phyloP scores from a whole-genome alignment of 2,888 invertebrate species.

The Eupithecia abbreviata region DNA sequence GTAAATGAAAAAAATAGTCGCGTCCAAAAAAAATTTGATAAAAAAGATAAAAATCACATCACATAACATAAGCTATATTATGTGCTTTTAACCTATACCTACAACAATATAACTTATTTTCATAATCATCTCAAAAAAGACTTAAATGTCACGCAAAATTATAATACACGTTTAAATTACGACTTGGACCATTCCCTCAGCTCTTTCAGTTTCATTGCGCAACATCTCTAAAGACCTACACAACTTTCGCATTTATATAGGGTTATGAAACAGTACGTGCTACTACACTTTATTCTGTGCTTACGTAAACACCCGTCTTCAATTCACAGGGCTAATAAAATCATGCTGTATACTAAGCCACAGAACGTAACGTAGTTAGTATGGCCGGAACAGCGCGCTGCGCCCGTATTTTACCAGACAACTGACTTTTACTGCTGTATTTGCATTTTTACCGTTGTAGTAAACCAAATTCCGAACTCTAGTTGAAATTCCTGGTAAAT shows the following conservation, averaged over 20 bases:
- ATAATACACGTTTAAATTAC: not conserved
- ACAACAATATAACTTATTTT: not conserved
- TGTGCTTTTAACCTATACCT: not conserved
- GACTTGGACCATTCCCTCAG: not conserved
- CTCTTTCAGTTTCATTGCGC: constrained; percentile 2
- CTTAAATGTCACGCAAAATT: not conserved
- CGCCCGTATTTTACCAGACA: constrained; percentile 66
- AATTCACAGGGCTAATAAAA: constrained; percentile 74
- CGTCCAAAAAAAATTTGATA: no score
- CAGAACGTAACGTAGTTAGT: constrained; percentile 22
- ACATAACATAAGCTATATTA: no score
- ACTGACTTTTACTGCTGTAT: constrained; percentile 77
- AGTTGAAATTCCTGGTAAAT: constrained; percentile 48
- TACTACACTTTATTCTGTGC: constrained; percentile 32
- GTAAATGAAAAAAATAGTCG: no score
- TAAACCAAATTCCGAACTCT: constrained; percentile 71
- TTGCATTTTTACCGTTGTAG: constrained; percentile 71
- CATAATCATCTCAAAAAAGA: not conserved
- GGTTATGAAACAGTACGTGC: constrained; percentile 57
- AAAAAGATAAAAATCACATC: no score
- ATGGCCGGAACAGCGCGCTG: constrained; percentile 54
- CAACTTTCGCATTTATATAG: not conserved
- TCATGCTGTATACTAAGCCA: constrained; percentile 67
- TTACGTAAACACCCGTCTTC: constrained; percentile 63
- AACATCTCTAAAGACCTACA: constrained; percentile 15